Base-by-base conservation (phyloP, 1,140 invertebrate species). In the Ceratina calcarata region DNA sequence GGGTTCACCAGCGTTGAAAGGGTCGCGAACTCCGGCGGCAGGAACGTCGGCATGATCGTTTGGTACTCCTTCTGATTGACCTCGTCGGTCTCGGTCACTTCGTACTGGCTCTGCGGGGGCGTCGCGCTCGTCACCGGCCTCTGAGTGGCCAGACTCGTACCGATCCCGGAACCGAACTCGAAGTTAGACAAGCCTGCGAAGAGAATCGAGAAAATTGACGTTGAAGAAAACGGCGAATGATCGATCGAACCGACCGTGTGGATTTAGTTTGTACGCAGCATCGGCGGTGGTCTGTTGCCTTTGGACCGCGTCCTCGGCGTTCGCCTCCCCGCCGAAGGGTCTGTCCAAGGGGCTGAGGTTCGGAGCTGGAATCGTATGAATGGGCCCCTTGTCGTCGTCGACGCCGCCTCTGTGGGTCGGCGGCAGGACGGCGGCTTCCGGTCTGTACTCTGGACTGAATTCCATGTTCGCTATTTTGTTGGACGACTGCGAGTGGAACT, bases 361-460 rank as follows among this genome's bases (percentile, higher is more conserved):
- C 12, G 96, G 96, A 12, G 96, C 96, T 87, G 96, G 96, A 76
- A 97, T 97, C 3, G 96, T 97, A 89, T 97, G 96, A 88, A 97
- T 97, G 2, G 96, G 96, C 88, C 95, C 96, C 87, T 94, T 94
- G 78, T 95, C 94, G 37, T 94, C 93, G 64, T 94, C 93, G 3
- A 91, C 62, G 16, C 57, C 76, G 0, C 77, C 88, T 55, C 88
- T 78, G 70, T 91, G 90, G 7, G 86, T 88, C 2, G 87, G 65
- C 13, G 89, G 86, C 49, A 89, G 68, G 3, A 84, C 65, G 22
- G 83, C 70, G 2, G 86, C 65, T 60, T 90, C 90, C 62, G 90
- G 86, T 24, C 87, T 83, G 64, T 89, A 90, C 60, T 92, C 90
- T 0, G 90, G 80, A 78, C 88, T 91, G 61, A 87, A 91, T 70